phyloP scores from a whole-genome alignment of 1,140 invertebrate genomes.

The Probaryconus sp. region DNA sequence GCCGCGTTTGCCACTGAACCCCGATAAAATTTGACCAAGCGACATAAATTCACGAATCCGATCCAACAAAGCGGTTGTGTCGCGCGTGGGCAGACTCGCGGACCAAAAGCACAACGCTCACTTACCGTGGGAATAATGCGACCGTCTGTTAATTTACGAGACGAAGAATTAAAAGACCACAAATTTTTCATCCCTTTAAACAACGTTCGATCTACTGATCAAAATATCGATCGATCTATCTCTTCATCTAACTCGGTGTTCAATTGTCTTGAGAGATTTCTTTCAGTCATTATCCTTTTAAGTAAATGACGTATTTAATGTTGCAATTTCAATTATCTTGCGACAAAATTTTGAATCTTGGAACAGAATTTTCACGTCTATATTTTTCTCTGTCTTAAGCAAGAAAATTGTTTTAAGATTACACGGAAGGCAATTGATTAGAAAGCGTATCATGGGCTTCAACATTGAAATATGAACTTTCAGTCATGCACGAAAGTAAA shows the following conservation, averaged over 20 bases:
- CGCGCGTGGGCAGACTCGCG: slow-evolving; percentile 64
- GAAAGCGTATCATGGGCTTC: slow-evolving; percentile 10
- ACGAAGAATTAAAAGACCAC: slow-evolving; percentile 24
- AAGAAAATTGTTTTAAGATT: too few relatives aligned
- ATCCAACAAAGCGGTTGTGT: slow-evolving; percentile 69
- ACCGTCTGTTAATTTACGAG: slow-evolving; percentile 16
- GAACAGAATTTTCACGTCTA: too few relatives aligned
- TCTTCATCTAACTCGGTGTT: too few relatives aligned
- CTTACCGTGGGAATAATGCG: slow-evolving; percentile 60
- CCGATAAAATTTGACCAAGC: slow-evolving; percentile 78
- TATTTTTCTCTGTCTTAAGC: too few relatives aligned
- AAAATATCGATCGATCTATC: too few relatives aligned
- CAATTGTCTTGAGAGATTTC: too few relatives aligned
- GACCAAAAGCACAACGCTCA: slow-evolving; percentile 50
- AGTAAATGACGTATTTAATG: too few relatives aligned
- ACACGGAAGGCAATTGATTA: not conserved
- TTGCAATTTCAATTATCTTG: not conserved
- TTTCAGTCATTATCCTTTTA: too few relatives aligned
- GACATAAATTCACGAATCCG: slow-evolving; percentile 77
- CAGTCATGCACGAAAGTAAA: slow-evolving; percentile 35
- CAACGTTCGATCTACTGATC: too few relatives aligned
- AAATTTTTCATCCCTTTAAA: too few relatives aligned
- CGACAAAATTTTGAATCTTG: slow-evolving; percentile 2
- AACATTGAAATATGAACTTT: slow-evolving; percentile 37
- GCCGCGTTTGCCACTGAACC: slow-evolving; percentile 76